phyloP scores from a whole-genome alignment of 2,888 invertebrate genomes.

The Campoplex capitator region DNA sequence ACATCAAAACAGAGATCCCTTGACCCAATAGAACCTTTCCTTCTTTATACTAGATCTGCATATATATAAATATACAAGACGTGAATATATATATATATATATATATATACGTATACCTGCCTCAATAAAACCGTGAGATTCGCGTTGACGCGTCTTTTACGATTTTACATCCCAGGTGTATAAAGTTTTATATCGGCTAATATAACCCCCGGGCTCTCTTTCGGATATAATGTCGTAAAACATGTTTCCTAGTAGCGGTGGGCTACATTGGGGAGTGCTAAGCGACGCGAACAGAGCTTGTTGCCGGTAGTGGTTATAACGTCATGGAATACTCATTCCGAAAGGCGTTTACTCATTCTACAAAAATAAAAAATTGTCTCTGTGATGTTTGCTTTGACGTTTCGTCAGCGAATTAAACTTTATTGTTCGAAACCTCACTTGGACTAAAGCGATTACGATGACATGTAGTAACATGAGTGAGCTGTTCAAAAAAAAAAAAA shows the following conservation, averaged over 20 bases:
- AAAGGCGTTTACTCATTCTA: constrained; percentile 14
- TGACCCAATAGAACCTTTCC: constrained; percentile 21
- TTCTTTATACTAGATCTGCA: constrained; percentile 25
- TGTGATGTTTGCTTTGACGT: background rate
- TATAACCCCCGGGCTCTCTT: constrained; percentile 22
- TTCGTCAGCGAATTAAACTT: background rate
- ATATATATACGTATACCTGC: constrained; percentile 14
- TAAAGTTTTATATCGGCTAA: constrained; percentile 51
- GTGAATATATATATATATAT: background rate
- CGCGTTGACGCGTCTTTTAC: constrained; percentile 30
- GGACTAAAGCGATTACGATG: constrained; percentile 45
- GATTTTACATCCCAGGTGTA: constrained; percentile 39
- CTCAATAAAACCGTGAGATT: constrained; percentile 28
- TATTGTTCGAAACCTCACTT: constrained; percentile 15
- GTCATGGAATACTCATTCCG: constrained; percentile 5
- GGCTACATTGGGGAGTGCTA: constrained; percentile 2
- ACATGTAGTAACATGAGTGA: background rate
- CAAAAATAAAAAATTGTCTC: background rate
- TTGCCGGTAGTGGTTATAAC: constrained; percentile 44
- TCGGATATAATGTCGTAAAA: constrained; percentile 39
- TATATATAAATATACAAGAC: background rate
- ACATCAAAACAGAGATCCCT: constrained; percentile 29
- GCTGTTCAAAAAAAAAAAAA: background rate
- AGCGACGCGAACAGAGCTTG: constrained; percentile 35
- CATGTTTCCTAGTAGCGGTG: constrained; percentile 22